These are phyloP conservation scores for Salminus brasiliensis DNA, from an alignment of 2,113 vertebrate genomes.

Conservation along the genomic window DNA sequence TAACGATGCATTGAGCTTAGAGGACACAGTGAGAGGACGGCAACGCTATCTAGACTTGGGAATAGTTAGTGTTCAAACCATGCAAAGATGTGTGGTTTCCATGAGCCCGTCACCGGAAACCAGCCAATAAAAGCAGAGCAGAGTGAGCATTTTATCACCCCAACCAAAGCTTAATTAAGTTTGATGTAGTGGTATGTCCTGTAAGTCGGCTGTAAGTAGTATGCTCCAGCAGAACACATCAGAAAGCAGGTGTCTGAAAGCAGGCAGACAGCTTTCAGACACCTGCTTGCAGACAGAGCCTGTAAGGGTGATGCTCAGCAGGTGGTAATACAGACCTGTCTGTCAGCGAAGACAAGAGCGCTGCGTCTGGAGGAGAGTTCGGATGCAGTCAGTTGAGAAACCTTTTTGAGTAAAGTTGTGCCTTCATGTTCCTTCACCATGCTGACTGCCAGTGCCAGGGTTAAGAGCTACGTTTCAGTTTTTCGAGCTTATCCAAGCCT, in stretches of 20 bases:
- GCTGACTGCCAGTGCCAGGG: not conserved
- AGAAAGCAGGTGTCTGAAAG: constrained; percentile 1
- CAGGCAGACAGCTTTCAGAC: constrained; percentile 7
- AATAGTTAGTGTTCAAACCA: too few species aligned
- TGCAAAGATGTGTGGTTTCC: too few species aligned
- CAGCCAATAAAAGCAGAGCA: too few species aligned
- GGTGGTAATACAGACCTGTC: constrained; percentile 21
- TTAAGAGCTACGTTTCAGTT: not conserved
- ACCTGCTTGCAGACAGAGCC: not conserved
- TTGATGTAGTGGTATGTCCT: not conserved
- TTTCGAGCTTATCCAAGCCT: not conserved
- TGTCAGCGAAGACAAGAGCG: not conserved
- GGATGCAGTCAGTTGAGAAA: not conserved
- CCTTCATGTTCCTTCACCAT: not conserved
- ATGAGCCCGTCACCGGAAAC: too few species aligned
- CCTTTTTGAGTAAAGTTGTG: not conserved
- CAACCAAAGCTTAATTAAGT: too few species aligned
- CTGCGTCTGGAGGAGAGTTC: not conserved
- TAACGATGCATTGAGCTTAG: too few species aligned
- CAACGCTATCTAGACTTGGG: too few species aligned
- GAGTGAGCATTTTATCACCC: too few species aligned
- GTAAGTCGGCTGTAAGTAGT: not conserved
- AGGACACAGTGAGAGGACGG: too few species aligned
- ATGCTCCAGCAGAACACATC: not conserved
- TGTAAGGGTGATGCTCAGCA: not conserved